Evolutionary conservation across 2,113 vertebrate genomes (phyloP).

Genomic region (Columba janthina): DNA sequence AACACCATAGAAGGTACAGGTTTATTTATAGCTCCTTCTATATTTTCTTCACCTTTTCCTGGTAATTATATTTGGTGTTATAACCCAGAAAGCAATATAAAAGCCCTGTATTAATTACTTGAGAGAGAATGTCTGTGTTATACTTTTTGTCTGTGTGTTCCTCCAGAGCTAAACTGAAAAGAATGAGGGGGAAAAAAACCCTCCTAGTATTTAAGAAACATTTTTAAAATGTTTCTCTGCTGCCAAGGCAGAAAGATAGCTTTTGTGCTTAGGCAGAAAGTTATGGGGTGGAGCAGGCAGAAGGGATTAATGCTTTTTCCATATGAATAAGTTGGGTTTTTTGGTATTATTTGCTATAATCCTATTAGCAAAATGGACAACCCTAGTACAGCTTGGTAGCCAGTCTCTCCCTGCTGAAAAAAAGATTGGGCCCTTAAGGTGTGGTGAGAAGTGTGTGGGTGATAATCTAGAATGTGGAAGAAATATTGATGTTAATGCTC

Average conservation of each 20-base stretch:
- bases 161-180: neutral
- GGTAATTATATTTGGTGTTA: neutral
- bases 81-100: neutral
- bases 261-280: constrained; percentile 18
- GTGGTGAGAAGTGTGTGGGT: constrained; percentile 48
- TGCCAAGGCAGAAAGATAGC: constrained; percentile 27
- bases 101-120: neutral
- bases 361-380: neutral
- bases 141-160: neutral
- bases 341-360: neutral
- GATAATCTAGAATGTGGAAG: neutral
- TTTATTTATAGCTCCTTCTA: neutral
- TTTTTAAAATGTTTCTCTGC: neutral
- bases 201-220: neutral
- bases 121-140: neutral
- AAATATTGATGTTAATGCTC: neutral
- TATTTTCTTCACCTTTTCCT: neutral
- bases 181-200: neutral
- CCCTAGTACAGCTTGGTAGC: neutral
- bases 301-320: constrained; percentile 26
- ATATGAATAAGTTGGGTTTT: neutral
- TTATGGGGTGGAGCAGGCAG: constrained; percentile 19
- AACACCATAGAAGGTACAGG: neutral
- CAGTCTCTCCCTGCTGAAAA: neutral
- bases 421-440: neutral